Conservation (phyloP, 2,888 invertebrate species). For the Heliconius sara region DNA sequence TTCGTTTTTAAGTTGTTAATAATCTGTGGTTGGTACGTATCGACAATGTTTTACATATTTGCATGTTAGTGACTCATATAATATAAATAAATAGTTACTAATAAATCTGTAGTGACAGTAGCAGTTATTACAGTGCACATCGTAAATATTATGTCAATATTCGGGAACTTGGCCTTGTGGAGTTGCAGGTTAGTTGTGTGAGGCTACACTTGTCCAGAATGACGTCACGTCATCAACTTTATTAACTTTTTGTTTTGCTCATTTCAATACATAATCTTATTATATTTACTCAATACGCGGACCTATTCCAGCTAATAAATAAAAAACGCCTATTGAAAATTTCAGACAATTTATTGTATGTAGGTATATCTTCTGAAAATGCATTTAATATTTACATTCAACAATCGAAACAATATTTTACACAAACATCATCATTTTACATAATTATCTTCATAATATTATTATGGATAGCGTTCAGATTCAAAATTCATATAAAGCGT, state of each 20-base stretch:
- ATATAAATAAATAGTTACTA: constrained; percentile 83
- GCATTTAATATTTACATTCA: constrained; percentile 81
- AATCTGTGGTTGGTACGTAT: constrained; percentile 74
- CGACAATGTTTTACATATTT: constrained; percentile 81
- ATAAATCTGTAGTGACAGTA: constrained; percentile 81
- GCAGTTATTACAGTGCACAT: constrained; percentile 83
- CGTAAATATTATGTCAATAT: constrained; percentile 77
- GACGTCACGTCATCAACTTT: constrained; percentile 83
- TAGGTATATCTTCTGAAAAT: constrained; percentile 77
- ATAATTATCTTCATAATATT: constrained; percentile 69
- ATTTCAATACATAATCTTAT: constrained; percentile 41
- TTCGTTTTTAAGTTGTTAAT: constrained; percentile 77
- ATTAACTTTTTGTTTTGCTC: constrained; percentile 63
- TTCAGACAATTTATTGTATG: constrained; percentile 83
- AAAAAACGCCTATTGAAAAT: constrained; percentile 71
- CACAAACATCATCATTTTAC: constrained; percentile 70
- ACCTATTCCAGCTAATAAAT: constrained; percentile 65
- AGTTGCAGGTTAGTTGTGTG: constrained; percentile 83
- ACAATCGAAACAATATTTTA: constrained; percentile 80
- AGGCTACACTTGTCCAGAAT: constrained; percentile 76
- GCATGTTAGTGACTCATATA: constrained; percentile 84
- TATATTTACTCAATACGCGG: constrained; percentile 58
- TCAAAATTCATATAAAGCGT: constrained; percentile 74
- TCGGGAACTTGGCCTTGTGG: constrained; percentile 85
- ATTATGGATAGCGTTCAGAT: constrained; percentile 74